Percentiles rank a stretch among this genome's conserved stretches.
Conservation (phyloP, 2,113 vertebrate genomes). For the Platichthys flesus region DNA sequence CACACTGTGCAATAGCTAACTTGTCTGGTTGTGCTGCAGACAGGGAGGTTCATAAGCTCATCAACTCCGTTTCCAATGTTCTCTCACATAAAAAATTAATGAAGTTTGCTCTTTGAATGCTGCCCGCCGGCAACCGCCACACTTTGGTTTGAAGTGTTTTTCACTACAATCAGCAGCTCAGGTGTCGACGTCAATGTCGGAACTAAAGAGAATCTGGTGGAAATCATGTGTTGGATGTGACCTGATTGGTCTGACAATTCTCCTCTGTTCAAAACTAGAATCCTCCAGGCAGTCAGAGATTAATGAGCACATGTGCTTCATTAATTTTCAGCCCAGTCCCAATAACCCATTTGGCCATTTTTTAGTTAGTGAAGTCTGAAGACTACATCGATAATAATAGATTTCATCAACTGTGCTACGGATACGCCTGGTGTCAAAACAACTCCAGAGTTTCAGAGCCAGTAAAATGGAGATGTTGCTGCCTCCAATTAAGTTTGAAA, state of each 20-base stretch:
- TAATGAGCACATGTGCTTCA: slow-evolving; percentile 33
- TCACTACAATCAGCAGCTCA: neutral
- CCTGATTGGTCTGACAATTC: slow-evolving; percentile 24
- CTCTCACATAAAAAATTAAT: neutral
- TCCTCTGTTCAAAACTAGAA: slow-evolving; percentile 10
- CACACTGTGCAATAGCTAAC: neutral
- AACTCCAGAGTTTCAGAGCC: no score
- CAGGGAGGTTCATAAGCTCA: neutral
- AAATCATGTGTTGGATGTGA: slow-evolving; percentile 3
- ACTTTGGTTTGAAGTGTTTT: neutral
- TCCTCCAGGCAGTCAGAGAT: slow-evolving; percentile 22
- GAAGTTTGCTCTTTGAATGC: neutral
- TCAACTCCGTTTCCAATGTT: neutral
- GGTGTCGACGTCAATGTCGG: neutral
- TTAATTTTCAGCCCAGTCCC: slow-evolving; percentile 16
- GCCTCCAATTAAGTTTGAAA: no score
- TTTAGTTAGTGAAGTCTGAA: slow-evolving; percentile 1
- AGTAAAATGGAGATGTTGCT: no score
- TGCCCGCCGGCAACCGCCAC: neutral
- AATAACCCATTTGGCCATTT: slow-evolving; percentile 31
- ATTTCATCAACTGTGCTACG: no score
- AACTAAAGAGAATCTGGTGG: slow-evolving; percentile 7
- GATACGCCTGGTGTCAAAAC: no score
- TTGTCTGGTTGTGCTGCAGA: neutral
- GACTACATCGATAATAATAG: neutral